Percentiles rank a stretch among this genome's conserved stretches.
Conservation (phyloP, 2,797 vertebrate species). For the Hyperoplus immaculatus region DNA sequence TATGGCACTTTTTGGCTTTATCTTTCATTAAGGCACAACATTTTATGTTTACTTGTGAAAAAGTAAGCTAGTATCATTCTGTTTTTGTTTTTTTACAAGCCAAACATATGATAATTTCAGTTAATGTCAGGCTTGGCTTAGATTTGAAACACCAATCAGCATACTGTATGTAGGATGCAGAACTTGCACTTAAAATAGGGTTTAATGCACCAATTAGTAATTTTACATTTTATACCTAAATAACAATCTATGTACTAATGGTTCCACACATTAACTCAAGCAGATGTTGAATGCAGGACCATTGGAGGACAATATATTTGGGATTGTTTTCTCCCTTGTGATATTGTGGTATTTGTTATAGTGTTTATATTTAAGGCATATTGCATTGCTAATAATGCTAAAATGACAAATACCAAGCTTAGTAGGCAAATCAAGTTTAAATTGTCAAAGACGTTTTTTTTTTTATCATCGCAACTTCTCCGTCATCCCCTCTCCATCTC, state of each 20-base stretch:
- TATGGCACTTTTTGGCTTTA: neutral
- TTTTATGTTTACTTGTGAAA: too few species aligned
- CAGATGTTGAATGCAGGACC: too few species aligned
- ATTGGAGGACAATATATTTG: too few species aligned
- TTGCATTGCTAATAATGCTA: neutral
- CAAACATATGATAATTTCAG: neutral
- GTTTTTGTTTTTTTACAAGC: neutral
- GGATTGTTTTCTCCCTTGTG: neutral
- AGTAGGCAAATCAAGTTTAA: neutral
- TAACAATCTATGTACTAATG: neutral
- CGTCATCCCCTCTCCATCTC: conserved; percentile 6
- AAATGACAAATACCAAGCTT: neutral
- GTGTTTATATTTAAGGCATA: neutral
- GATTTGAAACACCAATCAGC: neutral
- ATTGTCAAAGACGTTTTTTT: neutral
- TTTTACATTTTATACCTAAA: neutral
- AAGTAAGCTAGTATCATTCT: too few species aligned
- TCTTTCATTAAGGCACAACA: too few species aligned
- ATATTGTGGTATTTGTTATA: neutral
- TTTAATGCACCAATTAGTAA: neutral
- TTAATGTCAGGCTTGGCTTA: neutral
- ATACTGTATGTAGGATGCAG: neutral
- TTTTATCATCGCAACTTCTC: neutral
- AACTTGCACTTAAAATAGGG: neutral
- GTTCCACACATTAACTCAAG: neutral